Base-by-base conservation (phyloP, 2,888 invertebrate species). In the Lithophane semibrunnea region DNA sequence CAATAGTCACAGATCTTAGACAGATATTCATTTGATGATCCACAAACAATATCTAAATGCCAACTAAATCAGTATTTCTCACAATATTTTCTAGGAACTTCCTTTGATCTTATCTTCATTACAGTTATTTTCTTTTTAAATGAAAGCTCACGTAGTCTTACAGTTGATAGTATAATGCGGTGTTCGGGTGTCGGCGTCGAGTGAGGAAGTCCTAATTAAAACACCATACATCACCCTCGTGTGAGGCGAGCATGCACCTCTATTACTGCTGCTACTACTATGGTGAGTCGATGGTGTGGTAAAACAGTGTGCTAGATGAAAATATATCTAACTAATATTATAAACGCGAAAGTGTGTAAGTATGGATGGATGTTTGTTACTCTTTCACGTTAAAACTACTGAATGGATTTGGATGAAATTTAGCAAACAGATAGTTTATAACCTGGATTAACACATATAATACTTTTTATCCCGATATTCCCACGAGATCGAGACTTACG, bases 191-290 rank as follows among this genome's bases (percentile, higher is more conserved):
- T 85, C 77, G 79, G 84, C 82, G 74, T 64, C 85, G 58, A 70
- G 82, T 82, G 83, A 86, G 96, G 95, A 96, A 95, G 94, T 94
- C 93, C 94, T 95, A 95, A 96, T 96, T 96, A 96, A 96, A 96
- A 94, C 93, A 88, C 93, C 93, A 94, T 96, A 94, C 94, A 95
- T 96, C 96, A 96, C 92, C 87, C 90, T 89, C 92, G 87, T 86
- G 82, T 85, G 87, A 86, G 88, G 89, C 75, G 67, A 80, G 82
- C 87, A 88, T 86, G 89, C 91, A 90, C 91, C 92, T 91, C 91
- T 92, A 90, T 91, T 91, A 92, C 88, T 77, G 80, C 13, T 7
- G 74, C 16, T 56, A 8, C 60, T 92, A 93, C 93, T 83, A 91
- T 54, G 65, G 37, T 88, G 24, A 18, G 13, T 37, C 49, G 54